These are phyloP conservation scores for Raja brachyura DNA, from an alignment of 2,113 vertebrate species.

Conservation along the genomic window DNA sequence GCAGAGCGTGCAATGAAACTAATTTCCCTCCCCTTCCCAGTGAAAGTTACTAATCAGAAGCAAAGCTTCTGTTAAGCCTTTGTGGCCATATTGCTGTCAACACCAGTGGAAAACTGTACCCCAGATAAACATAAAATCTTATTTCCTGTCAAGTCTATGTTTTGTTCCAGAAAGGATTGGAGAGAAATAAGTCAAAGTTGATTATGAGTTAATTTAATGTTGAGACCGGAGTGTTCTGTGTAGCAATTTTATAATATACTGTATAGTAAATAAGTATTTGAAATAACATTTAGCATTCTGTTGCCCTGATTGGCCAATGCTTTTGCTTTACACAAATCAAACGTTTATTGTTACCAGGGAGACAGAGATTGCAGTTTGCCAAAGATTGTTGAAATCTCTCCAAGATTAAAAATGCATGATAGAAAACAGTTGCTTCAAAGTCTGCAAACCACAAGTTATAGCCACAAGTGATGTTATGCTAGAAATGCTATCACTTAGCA, in stretches of 20 bases:
- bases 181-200: neutral
- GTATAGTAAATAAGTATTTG: neutral
- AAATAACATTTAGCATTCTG: neutral
- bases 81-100: neutral
- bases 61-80: conserved; percentile 16
- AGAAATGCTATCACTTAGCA: no score
- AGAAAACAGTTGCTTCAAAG: conserved; percentile 13
- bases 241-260: neutral
- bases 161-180: neutral
- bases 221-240: neutral
- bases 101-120: neutral
- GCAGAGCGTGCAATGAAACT: neutral
- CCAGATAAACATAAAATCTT: neutral
- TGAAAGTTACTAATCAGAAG: neutral
- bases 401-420: conserved; percentile 20
- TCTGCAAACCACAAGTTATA: neutral
- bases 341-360: conserved; percentile 8
- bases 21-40: neutral
- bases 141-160: neutral
- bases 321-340: neutral
- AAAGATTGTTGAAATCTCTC: conserved; percentile 29
- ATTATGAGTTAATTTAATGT: neutral
- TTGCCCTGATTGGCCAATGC: conserved; percentile 2
- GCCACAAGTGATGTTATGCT: neutral
- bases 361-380: conserved; percentile 16